Conservation (phyloP, 2,888 invertebrate genomes). For the Malthinus seriepunctatus region DNA sequence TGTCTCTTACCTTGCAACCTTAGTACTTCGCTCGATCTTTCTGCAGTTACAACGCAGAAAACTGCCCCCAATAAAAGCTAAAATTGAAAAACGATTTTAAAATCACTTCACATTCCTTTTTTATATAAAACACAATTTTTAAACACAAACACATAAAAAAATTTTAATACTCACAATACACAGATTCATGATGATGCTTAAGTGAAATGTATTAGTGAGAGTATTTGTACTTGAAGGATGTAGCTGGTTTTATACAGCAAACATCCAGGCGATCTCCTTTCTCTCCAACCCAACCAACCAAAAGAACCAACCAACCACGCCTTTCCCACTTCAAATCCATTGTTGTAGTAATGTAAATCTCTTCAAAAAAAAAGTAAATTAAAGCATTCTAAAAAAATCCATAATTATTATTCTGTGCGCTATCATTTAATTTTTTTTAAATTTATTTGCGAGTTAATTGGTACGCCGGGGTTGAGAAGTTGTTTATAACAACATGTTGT, state of each 20-base stretch:
- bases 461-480: too few species aligned
- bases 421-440: too few species aligned
- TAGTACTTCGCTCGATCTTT: background rate
- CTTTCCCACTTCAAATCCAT: conserved; percentile 24
- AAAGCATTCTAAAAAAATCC: background rate
- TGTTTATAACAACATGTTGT: too few species aligned
- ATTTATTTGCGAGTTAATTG: too few species aligned
- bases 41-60: background rate
- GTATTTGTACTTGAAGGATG: conserved; percentile 37
- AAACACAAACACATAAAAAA: background rate
- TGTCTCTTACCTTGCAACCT: conserved; percentile 2
- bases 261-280: conserved; percentile 51
- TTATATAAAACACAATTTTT: background rate
- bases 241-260: conserved; percentile 46
- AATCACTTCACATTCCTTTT: background rate
- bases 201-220: conserved; percentile 40
- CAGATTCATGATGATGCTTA: conserved; percentile 44
- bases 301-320: conserved; percentile 30
- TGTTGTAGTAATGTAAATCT: conserved; percentile 10
- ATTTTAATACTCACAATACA: conserved; percentile 44
- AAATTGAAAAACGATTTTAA: background rate
- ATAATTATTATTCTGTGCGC: too few species aligned
- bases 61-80: conserved; percentile 1
- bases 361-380: conserved; percentile 16
- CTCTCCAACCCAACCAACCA: conserved; percentile 31